Evolutionary conservation across 2,888 invertebrate genomes (phyloP).

Genomic region (Ferdinandea cuprea): DNA sequence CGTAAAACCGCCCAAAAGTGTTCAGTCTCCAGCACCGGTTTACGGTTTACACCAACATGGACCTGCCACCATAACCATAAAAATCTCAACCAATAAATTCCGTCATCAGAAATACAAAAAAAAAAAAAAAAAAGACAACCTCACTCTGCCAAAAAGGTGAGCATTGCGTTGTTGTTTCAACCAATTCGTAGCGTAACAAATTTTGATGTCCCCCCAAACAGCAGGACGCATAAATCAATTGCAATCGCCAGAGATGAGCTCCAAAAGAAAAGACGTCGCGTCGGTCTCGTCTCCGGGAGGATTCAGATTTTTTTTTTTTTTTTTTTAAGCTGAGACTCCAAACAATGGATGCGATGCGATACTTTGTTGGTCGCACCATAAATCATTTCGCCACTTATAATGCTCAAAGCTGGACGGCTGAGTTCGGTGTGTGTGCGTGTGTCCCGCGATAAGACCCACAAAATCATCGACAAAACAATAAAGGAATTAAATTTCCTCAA

Average conservation of each 20-base stretch:
- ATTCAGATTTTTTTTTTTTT: slow-evolving; percentile 6
- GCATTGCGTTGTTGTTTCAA: slow-evolving; percentile 52
- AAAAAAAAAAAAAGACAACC: slow-evolving; percentile 16
- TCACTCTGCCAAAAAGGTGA: slow-evolving; percentile 39
- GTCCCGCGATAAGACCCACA: slow-evolving; percentile 28
- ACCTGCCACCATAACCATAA: slow-evolving; percentile 58
- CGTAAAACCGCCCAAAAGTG: slow-evolving; percentile 9
- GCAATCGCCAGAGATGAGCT: slow-evolving; percentile 47
- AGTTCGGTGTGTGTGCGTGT: slow-evolving; percentile 3
- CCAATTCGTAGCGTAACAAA: slow-evolving; percentile 69
- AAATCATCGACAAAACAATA: slow-evolving; percentile 29
- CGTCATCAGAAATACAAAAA: background rate
- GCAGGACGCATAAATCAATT: slow-evolving; percentile 66
- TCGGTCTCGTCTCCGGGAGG: slow-evolving; percentile 18
- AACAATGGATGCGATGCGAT: slow-evolving; percentile 40
- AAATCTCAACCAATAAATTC: slow-evolving; percentile 46
- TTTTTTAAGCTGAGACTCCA: background rate
- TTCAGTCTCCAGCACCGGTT: slow-evolving; percentile 11
- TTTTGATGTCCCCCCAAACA: slow-evolving; percentile 57
- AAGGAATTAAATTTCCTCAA: slow-evolving; percentile 45
- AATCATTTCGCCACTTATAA: slow-evolving; percentile 57
- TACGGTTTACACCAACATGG: slow-evolving; percentile 34
- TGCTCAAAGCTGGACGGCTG: background rate
- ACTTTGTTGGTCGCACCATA: slow-evolving; percentile 17
- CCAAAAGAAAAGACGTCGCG: slow-evolving; percentile 11